Base-by-base conservation (phyloP, 2,113 vertebrate species). In the Eupsittula cactorum region DNA sequence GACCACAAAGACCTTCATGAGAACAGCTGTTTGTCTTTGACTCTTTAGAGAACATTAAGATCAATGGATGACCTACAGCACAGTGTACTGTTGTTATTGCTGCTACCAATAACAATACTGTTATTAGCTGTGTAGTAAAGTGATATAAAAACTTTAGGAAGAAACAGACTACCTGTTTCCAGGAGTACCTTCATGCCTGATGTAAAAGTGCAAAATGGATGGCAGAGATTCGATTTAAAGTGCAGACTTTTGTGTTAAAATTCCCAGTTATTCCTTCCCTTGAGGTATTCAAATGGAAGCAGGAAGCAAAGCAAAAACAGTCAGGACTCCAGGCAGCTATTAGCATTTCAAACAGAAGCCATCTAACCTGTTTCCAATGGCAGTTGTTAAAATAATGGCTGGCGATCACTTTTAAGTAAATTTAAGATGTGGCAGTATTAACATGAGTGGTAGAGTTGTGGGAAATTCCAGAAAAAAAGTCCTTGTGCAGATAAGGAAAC, bases 321-420 rank as follows among this genome's bases (percentile, higher is more conserved):
- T 49, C 13, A 63, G 44, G 46, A 55, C 67, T 92, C 46, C 37
- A 70, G 59, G 79, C 59, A 59, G 46, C 76, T 80, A 69, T 89
- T 89, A 83, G 6, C 39, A 88, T 95, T 95, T 92, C 88, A 93
- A 27, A 67, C 18, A 75, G 69, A 83, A 78, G 25, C 4, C 41
- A 44, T 44, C 62, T 46, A 76, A 77, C 59, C 31, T 82, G 53
- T 92, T 89, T 76, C 5, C 11, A 37, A 46, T 29, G 33, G n/a
- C 53, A 77, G 37, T 42, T 92, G 57, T 85, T 94, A 83, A 94
- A 90, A 73, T 91, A 80, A 80, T 88, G 85, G 42, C 52, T 89
- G 37, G 31, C 70, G 28, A 84, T 76, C 63, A 62, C 13, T 53
- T 82, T 77, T 53, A 64, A 87, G 52, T 62, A 82, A 87, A 80